A percentile compares a stretch with the other conserved stretches of the same genome.
Conservation (phyloP, 2,888 invertebrate genomes). For the Cantharis nigra region DNA sequence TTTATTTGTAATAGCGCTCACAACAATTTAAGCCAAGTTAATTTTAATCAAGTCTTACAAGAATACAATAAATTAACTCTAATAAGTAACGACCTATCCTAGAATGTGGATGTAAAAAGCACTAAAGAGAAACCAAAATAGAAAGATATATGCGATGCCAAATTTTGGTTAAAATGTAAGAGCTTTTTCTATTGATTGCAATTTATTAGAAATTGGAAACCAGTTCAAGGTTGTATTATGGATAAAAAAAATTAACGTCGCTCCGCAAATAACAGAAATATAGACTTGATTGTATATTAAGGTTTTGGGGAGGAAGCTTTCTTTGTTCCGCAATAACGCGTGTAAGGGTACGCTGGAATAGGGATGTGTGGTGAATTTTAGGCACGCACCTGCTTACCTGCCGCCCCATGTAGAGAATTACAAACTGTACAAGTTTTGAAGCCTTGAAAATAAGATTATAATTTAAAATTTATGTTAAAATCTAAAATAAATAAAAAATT, state of each 20-base stretch:
- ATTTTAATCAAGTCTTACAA: neutral
- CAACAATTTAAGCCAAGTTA: neutral
- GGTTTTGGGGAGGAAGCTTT: neutral
- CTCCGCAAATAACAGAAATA: neutral
- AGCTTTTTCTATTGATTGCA: neutral
- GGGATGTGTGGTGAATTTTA: neutral
- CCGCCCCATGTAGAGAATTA: neutral
- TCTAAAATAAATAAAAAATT: neutral
- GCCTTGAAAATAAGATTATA: neutral
- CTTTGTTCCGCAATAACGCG: slow-evolving; percentile 17
- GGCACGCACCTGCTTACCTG: slow-evolving; percentile 21
- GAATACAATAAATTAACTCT: neutral
- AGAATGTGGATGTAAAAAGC: neutral
- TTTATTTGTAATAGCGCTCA: neutral
- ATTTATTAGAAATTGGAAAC: neutral
- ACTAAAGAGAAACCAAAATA: neutral
- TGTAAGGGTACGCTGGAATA: slow-evolving; percentile 5
- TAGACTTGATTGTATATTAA: neutral
- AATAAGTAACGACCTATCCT: neutral
- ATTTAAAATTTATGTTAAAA: slow-evolving; percentile 2
- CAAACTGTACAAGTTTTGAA: neutral
- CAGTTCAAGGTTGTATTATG: neutral
- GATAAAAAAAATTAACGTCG: neutral
- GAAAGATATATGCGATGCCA: neutral
- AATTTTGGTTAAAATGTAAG: neutral